Conservation (phyloP, 2,888 invertebrate genomes). For the Cosmia trapezina region DNA sequence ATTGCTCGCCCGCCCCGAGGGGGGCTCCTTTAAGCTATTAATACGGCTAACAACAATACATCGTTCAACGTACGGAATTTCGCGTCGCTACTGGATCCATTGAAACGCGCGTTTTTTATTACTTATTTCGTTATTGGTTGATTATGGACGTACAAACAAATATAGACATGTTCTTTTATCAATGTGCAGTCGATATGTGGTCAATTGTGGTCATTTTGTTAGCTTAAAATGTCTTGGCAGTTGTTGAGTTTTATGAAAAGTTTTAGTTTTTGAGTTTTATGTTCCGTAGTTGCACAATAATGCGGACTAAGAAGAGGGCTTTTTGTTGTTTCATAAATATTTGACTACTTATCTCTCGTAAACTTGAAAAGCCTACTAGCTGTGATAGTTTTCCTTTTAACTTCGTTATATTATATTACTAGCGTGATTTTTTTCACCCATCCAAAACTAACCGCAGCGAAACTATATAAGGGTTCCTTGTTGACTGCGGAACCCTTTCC, state of each 20-base stretch:
- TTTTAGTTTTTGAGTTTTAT: too few species aligned
- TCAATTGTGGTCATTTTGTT: constrained; percentile 28
- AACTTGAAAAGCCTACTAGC: too few species aligned
- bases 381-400: too few species aligned
- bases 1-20: constrained; percentile 10
- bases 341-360: too few species aligned
- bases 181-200: constrained; percentile 27
- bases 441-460: too few species aligned
- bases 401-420: too few species aligned
- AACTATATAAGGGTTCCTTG: too few species aligned
- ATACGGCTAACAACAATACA: constrained; percentile 59
- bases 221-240: constrained; percentile 6
- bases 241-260: constrained; percentile 29
- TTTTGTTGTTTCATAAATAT: too few species aligned
- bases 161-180: constrained; percentile 49
- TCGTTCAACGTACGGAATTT: constrained; percentile 61
- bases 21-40: constrained; percentile 56
- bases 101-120: constrained; percentile 62
- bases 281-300: too few species aligned
- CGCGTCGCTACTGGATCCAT: constrained; percentile 65
- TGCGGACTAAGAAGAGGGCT: too few species aligned
- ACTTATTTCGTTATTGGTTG: constrained; percentile 53
- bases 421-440: too few species aligned
- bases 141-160: constrained; percentile 44
- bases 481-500: too few species aligned